Evolutionary conservation across 2,113 vertebrate species (phyloP).

Genomic region (Xenus cinereus): DNA sequence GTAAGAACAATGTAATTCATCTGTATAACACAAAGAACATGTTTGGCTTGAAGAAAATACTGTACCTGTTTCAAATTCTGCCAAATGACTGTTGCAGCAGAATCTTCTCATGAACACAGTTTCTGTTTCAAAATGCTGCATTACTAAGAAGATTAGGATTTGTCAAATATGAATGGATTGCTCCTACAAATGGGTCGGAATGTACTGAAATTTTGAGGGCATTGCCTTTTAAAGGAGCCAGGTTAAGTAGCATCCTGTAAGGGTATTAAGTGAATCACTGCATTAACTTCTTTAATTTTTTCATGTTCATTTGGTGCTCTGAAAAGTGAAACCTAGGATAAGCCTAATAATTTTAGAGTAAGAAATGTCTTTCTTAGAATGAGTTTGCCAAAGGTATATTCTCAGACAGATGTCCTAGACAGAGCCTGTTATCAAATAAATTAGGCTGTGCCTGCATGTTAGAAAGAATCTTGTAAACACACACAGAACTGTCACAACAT

Average conservation of each 20-base stretch:
- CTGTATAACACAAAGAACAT: neutral
- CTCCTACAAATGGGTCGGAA: slow-evolving; percentile 60
- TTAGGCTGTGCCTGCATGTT: neutral
- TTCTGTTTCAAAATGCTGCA: slow-evolving; percentile 33
- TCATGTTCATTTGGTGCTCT: neutral
- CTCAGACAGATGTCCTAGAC: neutral
- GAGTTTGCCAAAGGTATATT: neutral
- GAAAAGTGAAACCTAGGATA: neutral
- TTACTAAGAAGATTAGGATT: slow-evolving; percentile 48
- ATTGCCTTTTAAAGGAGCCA: slow-evolving; percentile 49
- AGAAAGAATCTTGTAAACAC: neutral
- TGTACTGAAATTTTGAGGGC: slow-evolving; percentile 54
- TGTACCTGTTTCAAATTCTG: accelerated
- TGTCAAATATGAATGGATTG: slow-evolving; percentile 41
- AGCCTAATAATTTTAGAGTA: neutral
- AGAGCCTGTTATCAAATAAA: neutral
- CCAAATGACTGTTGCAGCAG: neutral
- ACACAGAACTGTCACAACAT: neutral
- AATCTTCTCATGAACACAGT: neutral
- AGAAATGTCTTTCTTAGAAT: neutral
- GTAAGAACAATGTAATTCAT: neutral
- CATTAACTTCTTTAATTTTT: neutral
- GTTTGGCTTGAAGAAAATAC: neutral
- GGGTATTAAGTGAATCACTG: neutral
- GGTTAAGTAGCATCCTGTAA: neutral